Percentiles rank a stretch among this genome's conserved stretches.
Conservation (phyloP, 2,888 invertebrate species). For the Polylopha cassiicola region DNA sequence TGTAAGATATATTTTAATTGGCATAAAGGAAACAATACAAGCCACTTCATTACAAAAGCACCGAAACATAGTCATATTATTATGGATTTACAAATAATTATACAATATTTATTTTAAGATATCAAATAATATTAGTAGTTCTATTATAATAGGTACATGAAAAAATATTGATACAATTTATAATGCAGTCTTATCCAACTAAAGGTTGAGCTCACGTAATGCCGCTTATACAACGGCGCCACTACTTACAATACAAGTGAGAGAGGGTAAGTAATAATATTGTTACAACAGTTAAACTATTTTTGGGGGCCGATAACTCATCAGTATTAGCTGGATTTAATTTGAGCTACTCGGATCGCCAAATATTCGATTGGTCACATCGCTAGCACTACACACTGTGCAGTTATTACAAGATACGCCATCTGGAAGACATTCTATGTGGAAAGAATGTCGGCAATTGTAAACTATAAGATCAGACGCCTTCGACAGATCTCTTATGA, state of each 20-base stretch:
- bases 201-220: conserved; percentile 14
- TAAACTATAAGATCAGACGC: conserved; percentile 87
- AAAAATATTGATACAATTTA: conserved; percentile 14
- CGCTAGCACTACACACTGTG: conserved; percentile 62
- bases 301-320: no score
- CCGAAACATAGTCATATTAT: conserved; percentile 35
- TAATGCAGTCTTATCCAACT: conserved; percentile 8
- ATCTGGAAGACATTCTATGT: conserved; percentile 86
- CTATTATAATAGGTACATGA: no score
- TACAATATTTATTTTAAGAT: conserved; percentile 4
- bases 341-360: conserved; percentile 9
- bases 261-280: no score
- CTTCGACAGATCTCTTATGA: conserved; percentile 83
- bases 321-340: no score
- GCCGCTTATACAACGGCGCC: no score
- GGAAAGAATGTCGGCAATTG: conserved; percentile 93
- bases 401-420: conserved; percentile 50
- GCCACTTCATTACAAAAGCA: conserved; percentile 60
- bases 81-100: conserved; percentile 13
- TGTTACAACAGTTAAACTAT: no score
- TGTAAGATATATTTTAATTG: conserved; percentile 23
- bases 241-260: no score
- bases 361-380: conserved; percentile 23
- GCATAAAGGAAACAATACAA: conserved; percentile 47
- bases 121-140: conserved; percentile 9